Evolutionary conservation across 2,113 vertebrate species (phyloP).

Genomic region (Diadophis punctatus): DNA sequence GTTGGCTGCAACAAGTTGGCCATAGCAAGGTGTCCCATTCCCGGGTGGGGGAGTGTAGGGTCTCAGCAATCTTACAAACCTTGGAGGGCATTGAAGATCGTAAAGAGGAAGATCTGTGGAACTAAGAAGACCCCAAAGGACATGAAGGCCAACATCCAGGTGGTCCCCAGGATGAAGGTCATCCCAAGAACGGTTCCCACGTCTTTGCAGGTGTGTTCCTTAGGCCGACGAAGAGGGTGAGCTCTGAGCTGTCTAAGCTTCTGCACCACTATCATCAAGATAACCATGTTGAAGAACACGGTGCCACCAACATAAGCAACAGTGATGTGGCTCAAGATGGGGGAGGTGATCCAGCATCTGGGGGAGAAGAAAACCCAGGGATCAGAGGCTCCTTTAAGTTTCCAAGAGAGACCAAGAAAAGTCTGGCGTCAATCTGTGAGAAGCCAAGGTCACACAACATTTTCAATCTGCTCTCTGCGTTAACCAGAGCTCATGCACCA

Average conservation of each 20-base stretch:
- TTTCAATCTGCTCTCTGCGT: background rate
- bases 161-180: constrained; percentile 73
- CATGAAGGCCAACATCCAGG: constrained; percentile 74
- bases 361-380: background rate
- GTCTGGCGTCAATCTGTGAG: background rate
- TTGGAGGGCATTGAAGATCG: constrained; percentile 72
- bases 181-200: constrained; percentile 68
- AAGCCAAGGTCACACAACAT: background rate
- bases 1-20: background rate
- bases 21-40: too few relatives aligned
- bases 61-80: constrained; percentile 54
- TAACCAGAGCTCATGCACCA: background rate
- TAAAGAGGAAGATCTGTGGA: constrained; percentile 75
- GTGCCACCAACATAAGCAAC: constrained; percentile 63
- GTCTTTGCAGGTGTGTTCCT: constrained; percentile 44
- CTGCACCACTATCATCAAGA: constrained; percentile 59
- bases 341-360: constrained; percentile 75
- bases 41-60: too few relatives aligned
- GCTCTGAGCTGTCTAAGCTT: constrained; percentile 54
- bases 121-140: constrained; percentile 58
- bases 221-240: background rate
- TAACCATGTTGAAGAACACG: constrained; percentile 67
- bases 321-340: constrained; percentile 60
- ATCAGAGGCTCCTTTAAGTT: background rate
- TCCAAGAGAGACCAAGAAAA: too few relatives aligned